Evolutionary conservation across 2,797 vertebrate species (phyloP).

Genomic region (Gephyroberyx darwinii): DNA sequence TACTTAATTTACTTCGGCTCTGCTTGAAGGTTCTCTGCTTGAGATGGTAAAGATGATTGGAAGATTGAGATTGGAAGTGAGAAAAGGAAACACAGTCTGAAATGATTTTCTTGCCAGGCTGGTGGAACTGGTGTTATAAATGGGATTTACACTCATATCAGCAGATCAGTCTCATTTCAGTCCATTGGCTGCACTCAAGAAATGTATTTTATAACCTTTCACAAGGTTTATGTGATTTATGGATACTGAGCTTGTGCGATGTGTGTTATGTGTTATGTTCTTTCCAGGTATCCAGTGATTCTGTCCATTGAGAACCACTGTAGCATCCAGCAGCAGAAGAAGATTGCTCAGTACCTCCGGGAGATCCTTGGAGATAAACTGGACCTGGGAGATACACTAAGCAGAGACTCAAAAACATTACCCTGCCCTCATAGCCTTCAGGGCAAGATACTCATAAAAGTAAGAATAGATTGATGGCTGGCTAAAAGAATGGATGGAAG

Average conservation of each 20-base stretch:
- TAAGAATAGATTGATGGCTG: constrained; percentile 62
- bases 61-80: constrained; percentile 9
- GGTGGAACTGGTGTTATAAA: not conserved
- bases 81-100: constrained; percentile 14
- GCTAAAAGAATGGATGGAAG: not conserved
- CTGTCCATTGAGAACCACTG: constrained; percentile 98
- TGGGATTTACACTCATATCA: constrained; percentile 16
- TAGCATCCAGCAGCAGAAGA: constrained; percentile 95
- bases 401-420: constrained; percentile 86
- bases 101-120: not conserved
- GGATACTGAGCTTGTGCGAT: not conserved
- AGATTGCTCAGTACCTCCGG: constrained; percentile 94
- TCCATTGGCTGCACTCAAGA: constrained; percentile 9
- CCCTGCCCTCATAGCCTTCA: constrained; percentile 91
- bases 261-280: not conserved
- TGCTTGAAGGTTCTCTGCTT: constrained; percentile 12
- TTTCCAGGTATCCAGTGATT: constrained; percentile 90
- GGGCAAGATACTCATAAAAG: constrained; percentile 98
- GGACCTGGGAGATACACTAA: constrained; percentile 84
- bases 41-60: too few species aligned
- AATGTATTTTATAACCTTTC: not conserved
- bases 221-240: constrained; percentile 11
- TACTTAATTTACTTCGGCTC: constrained; percentile 12
- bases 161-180: constrained; percentile 22
- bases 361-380: constrained; percentile 93